Evolutionary conservation across 2,797 vertebrate genomes (phyloP).

Genomic region (Rhynchotus rufescens): DNA sequence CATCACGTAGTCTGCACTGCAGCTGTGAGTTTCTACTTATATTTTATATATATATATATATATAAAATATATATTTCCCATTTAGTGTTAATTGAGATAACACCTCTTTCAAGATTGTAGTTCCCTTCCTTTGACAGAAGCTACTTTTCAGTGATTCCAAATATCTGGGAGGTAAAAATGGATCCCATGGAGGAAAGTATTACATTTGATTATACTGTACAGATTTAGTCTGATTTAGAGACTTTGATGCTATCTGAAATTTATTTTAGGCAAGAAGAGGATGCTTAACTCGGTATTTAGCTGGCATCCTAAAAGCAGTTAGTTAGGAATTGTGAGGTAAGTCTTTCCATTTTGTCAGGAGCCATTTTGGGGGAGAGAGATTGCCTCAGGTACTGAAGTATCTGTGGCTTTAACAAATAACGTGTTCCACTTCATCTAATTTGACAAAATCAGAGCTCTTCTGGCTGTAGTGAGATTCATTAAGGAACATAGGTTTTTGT

Average conservation of each 20-base stretch:
- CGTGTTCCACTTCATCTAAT: constrained; percentile 26
- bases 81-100: neutral
- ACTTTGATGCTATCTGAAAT: neutral
- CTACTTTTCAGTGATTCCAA: neutral
- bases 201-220: neutral
- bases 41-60: too few species aligned
- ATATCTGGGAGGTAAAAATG: neutral
- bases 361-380: neutral
- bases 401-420: neutral
- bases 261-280: neutral
- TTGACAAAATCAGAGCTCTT: constrained; percentile 19
- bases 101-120: neutral
- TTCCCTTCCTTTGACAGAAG: neutral
- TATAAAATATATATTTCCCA: too few species aligned
- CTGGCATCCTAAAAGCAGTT: neutral
- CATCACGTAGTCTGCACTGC: neutral
- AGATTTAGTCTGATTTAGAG: neutral
- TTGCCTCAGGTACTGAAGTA: neutral
- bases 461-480: constrained; percentile 20
- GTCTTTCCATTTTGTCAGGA: neutral
- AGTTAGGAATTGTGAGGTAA: neutral
- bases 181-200: neutral
- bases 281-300: neutral
- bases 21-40: neutral
- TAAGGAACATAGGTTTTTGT: constrained; percentile 23